phyloP scores from a whole-genome alignment of 2,113 vertebrate species.

The Dinomys branickii region DNA sequence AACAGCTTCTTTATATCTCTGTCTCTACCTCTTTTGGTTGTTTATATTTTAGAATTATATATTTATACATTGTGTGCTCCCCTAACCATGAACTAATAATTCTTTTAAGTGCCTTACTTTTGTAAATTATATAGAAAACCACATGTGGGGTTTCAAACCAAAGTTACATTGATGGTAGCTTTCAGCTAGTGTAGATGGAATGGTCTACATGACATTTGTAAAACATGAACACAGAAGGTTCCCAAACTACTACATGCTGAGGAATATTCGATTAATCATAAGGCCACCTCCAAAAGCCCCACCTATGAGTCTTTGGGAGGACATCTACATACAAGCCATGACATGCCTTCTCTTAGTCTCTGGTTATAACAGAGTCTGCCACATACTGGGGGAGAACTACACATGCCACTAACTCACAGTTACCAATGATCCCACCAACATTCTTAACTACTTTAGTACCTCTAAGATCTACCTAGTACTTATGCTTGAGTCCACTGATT shows the following conservation, averaged over 20 bases:
- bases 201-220: slow-evolving; percentile 93
- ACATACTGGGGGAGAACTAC: slow-evolving; percentile 94
- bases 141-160: not conserved
- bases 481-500: slow-evolving; percentile 93
- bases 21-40: not conserved
- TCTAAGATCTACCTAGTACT: slow-evolving; percentile 93
- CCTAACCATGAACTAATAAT: not conserved
- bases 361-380: slow-evolving; percentile 89
- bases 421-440: slow-evolving; percentile 95
- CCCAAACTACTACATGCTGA: slow-evolving; percentile 93
- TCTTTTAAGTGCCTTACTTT: not conserved
- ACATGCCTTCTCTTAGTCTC: slow-evolving; percentile 94
- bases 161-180: slow-evolving; percentile 64
- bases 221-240: slow-evolving; percentile 94
- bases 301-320: not conserved
- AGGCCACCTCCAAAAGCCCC: slow-evolving; percentile 80
- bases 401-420: slow-evolving; percentile 95
- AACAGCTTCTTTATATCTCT: not conserved
- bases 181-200: slow-evolving; percentile 95
- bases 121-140: not conserved
- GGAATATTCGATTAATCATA: slow-evolving; percentile 93
- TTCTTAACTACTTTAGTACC: slow-evolving; percentile 96
- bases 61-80: not conserved
- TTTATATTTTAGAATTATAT: not conserved
- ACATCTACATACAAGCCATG: not conserved